These are phyloP conservation scores for Glossophaga mutica DNA, from an alignment of 2,797 vertebrate species.

Conservation along the genomic window DNA sequence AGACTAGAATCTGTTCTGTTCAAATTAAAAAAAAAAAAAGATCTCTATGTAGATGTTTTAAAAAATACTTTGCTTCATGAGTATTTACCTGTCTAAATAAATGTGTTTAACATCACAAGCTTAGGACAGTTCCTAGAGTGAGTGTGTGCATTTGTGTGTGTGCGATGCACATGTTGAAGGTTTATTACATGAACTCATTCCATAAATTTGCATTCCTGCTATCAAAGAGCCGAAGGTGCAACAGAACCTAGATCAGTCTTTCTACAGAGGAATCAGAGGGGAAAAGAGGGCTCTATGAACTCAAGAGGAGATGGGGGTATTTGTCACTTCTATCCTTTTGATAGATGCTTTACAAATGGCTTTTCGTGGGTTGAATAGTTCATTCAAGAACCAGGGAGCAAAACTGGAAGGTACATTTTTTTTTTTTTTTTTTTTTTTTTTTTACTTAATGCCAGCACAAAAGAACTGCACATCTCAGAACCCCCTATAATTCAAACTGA, in stretches of 20 bases:
- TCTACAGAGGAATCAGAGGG: not conserved
- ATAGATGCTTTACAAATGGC: slow-evolving; percentile 38
- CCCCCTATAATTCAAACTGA: not conserved
- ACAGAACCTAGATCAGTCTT: not conserved
- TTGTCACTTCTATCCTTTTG: not conserved
- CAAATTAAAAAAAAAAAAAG: not conserved
- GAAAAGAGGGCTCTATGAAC: slow-evolving; percentile 1
- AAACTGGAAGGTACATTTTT: not conserved
- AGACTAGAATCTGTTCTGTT: not conserved
- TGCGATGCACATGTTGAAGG: too few species aligned
- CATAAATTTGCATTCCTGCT: slow-evolving; percentile 3
- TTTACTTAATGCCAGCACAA: not conserved
- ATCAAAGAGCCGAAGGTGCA: not conserved
- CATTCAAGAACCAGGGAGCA: slow-evolving; percentile 37
- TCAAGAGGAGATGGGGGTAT: not conserved
- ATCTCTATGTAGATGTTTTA: not conserved
- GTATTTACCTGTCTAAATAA: not conserved
- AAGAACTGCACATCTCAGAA: slow-evolving; percentile 16
- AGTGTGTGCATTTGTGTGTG: not conserved
- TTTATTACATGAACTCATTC: not conserved
- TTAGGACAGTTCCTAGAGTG: not conserved
- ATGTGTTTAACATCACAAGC: not conserved
- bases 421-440: not conserved
- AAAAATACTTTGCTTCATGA: not conserved
- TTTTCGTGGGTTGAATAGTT: not conserved